Base-by-base conservation (phyloP, 2,888 invertebrate species). In the Drosophila fulvimacula region DNA sequence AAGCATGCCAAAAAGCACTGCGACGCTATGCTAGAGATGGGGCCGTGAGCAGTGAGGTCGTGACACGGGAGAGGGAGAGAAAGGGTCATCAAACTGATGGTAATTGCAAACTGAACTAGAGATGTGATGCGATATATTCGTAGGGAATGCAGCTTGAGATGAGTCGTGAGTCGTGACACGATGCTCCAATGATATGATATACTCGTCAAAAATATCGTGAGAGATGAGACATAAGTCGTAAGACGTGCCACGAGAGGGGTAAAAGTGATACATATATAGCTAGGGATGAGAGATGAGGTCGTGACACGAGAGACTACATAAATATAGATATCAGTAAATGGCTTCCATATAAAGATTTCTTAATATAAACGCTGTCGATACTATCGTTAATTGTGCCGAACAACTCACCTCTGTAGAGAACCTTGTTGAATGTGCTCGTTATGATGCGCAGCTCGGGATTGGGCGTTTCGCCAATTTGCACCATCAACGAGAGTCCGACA, bases 401-500 rank as follows among this genome's bases (percentile, higher is more conserved):
- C 13, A 15, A 86, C 95, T 94, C 93, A 97, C 98, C 97, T 94
- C 96, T 95, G 92, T 95, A 96, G 85, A 95, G 94, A 81, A 98
- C 97, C 94, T 96, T 96, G 92, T 94, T 96, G 93, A 98, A 97
- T 75, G 96, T 96, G 92, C 95, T 97, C 56, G 97, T 97, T 90
- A 98, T 96, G 91, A 97, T 95, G 91, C 97, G 95, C 79, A 98
- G 93, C 92, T 98, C 97, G 39, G 96, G 95, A 93, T 97, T 97
- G 71, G 96, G 96, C 61, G 95, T 95, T 85, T 97, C 97, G 58
- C 97, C 97, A 89, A 97, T 96, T 97, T 98, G 95, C 68, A 99
- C 96, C 96, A 99, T 98, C 53, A 99, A 94, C 17, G 98, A 97
- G 81, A 99, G 96, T 27, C 97, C 98, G 19, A 98, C 97, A 78